These are phyloP conservation scores for Chionoecetes opilio DNA, from an alignment of 1,140 invertebrate species.

Conservation along the genomic window DNA sequence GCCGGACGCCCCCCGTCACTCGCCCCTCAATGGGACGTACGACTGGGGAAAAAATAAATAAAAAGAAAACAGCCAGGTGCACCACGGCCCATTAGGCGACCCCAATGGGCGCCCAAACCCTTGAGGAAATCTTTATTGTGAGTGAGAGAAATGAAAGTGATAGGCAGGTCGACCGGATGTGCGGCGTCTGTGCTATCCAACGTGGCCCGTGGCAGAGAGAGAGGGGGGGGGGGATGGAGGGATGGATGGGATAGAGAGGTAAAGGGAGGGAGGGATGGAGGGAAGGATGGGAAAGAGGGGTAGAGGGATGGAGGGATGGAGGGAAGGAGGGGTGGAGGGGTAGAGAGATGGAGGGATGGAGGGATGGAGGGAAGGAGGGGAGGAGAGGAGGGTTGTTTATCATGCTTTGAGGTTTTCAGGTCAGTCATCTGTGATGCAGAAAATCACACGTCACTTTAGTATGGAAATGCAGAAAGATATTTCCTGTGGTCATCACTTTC, in stretches of 20 bases:
- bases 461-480: not conserved
- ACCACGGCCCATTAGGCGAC: constrained; percentile 35
- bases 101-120: constrained; percentile 18
- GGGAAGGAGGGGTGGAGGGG: not conserved
- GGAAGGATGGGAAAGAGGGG: not conserved
- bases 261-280: not conserved
- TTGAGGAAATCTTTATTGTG: constrained; percentile 48
- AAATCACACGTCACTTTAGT: not conserved
- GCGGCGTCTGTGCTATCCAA: not conserved
- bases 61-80: constrained; percentile 32
- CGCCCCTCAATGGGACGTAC: not conserved
- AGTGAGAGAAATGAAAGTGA: constrained; percentile 39
- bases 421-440: not conserved
- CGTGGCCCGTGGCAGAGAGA: not conserved
- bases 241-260: not conserved
- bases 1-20: not conserved
- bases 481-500: not conserved
- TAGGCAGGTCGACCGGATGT: constrained; percentile 9
- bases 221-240: not conserved
- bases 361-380: not conserved
- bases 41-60: not conserved
- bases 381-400: no score
- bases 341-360: not conserved
- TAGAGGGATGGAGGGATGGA: no score
- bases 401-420: not conserved